Base-by-base conservation (phyloP, 2,888 invertebrate species). In the Drosophila pegasa region DNA sequence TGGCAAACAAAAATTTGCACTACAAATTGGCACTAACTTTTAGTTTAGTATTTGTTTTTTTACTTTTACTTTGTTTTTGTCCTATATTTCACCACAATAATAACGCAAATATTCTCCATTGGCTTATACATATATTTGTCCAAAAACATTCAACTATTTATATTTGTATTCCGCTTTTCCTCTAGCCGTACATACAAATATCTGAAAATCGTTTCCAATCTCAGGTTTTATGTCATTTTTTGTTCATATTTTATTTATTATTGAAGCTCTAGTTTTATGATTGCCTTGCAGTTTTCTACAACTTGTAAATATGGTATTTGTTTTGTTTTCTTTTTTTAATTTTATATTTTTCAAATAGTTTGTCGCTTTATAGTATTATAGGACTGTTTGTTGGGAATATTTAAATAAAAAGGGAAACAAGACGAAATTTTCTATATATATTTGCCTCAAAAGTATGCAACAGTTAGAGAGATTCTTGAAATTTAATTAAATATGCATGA, bases 191-290 rank as follows among this genome's bases (percentile, higher is more conserved):
- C 50, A 69, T 71, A 61, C 58, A 71, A 68, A 58, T 69, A 51
- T 43, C 45, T 61, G 16, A 90, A 92, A 92, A 90, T 92, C 92
- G 55, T 89, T 86, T 90, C 88, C 90, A 80, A 82, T 67, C 59
- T 80, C 9, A 22, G n/a, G n/a, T 52, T 57, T 67, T 74, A 66
- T 78, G 62, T 64, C 70, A 70, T 72, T 74, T 73, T 72, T 74
- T 73, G 62, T 68, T 87, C 56, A 68, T 45, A n/a, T 84, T 75
- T 81, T 64, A 81, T 83, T 81, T 82, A 82, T 80, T 82, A 82
- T 82, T 90, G 91, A 92, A 91, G 92, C 91, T 91, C 91, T 91
- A 91, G 90, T 90, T 90, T 81, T 90, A 92, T 91, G 91, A 91
- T 91, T 91, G 91, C 91, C 91, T 90, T 92, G 91, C 91, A 92